Base-by-base conservation (phyloP, 1,140 invertebrate species). In the Teleogryllus occipitalis region DNA sequence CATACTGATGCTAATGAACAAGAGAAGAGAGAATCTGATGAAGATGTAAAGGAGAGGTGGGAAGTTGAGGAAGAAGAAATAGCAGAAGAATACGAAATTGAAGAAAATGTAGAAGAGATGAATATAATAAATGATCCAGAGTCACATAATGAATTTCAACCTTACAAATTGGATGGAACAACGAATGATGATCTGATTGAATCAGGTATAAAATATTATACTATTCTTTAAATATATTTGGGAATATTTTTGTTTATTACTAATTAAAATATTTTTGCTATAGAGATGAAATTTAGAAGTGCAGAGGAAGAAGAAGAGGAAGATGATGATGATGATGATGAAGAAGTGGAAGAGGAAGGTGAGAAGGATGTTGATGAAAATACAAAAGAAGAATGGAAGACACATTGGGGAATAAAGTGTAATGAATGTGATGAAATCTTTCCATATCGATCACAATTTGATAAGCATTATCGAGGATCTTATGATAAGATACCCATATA, bases 321-420 rank as follows among this genome's bases (percentile, higher is more conserved):
- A 46, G 76, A 76, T 7, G 76, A 76, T 7, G 76, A 80, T 82
- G 84, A 82, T 80, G 83, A 82, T 54, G 84, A 84, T 75, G 73
- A 72, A 46, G 73, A 46, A 48, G 80, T 27, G 82, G 84, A 83
- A 80, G 83, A 82, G 27, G 83, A 83, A 79, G 82, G 82, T 74
- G 79, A 84, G 14, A 83, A 84, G 75, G 82, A 83, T 79, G 83
- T 83, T 47, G 81, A 83, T 10, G 82, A 83, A 54, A 83, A 83
- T 73, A 82, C 84, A 0, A 84, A 85, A 80, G 83, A 84, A 76
- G 84, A 84, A 82, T 84, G 83, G 84, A 79, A 81, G 39, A 82
- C 83, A 10, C 82, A 84, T 81, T 85, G 84, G 84, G 85, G 84
- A 22, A 84, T 85, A 47, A 85, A 85, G 82, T 85, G 85, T 82